A percentile compares a stretch with the other conserved stretches of the same genome.
These are phyloP conservation scores for Poecilia velifera DNA, from an alignment of 2,797 vertebrate genomes.

Conservation along the genomic window DNA sequence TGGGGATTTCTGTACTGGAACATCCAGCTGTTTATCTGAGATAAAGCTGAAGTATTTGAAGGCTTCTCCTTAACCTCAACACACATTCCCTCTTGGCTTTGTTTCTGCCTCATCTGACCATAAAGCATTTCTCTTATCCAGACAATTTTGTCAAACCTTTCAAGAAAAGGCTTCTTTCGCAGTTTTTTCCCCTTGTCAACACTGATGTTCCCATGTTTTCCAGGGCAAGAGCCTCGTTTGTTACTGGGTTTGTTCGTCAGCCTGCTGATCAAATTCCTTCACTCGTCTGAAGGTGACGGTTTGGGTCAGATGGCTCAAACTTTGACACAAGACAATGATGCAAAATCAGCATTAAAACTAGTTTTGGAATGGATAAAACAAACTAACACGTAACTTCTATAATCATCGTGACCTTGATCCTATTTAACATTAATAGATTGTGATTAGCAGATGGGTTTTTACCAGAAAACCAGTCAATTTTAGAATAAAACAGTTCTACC, in stretches of 20 bases:
- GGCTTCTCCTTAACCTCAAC: neutral
- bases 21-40: neutral
- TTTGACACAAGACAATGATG: neutral
- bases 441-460: neutral
- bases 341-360: neutral
- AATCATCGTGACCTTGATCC: neutral
- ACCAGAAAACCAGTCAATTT: neutral
- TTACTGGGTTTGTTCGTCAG: neutral
- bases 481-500: neutral
- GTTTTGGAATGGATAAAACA: neutral
- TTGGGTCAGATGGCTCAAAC: neutral
- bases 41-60: neutral
- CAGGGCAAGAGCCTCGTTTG: neutral
- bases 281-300: neutral
- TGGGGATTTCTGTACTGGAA: neutral
- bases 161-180: no score
- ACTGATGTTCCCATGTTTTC: neutral
- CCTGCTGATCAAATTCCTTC: neutral
- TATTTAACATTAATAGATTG: neutral
- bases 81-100: neutral
- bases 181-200: neutral
- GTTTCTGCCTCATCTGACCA: neutral
- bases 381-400: neutral
- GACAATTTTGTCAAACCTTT: no score
- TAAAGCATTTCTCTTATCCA: neutral